phyloP scores from a whole-genome alignment of 2,888 invertebrate species.

The Ochropacha duplaris region DNA sequence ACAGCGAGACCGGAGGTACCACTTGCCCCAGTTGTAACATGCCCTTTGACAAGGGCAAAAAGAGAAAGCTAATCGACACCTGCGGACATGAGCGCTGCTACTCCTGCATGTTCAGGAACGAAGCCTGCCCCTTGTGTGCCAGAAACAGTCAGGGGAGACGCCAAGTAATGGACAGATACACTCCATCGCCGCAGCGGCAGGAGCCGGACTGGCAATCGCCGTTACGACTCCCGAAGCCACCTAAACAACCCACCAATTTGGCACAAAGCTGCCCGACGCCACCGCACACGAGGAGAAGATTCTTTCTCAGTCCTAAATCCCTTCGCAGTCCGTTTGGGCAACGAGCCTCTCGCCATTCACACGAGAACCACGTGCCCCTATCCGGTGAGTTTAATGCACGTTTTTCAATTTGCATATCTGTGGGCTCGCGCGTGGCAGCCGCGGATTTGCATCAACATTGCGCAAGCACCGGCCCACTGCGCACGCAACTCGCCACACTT shows the following conservation, averaged over 20 bases:
- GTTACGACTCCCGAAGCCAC: conserved; percentile 83
- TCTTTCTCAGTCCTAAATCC: conserved; percentile 92
- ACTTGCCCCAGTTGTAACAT: conserved; percentile 94
- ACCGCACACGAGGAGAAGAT: conserved; percentile 88
- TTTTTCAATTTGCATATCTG: conserved; percentile 44
- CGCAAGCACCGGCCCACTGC: conserved; percentile 39
- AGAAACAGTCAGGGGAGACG: conserved; percentile 66
- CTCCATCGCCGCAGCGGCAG: conserved; percentile 72
- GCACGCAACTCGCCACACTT: conserved; percentile 49
- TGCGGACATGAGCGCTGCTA: conserved; percentile 98
- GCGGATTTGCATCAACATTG: conserved; percentile 52
- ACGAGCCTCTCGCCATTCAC: conserved; percentile 72
- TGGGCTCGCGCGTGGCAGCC: conserved; percentile 49
- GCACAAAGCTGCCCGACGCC: conserved; percentile 92
- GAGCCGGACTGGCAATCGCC: conserved; percentile 78
- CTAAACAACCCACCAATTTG: conserved; percentile 79
- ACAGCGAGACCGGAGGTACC: conserved; percentile 87
- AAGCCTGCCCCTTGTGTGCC: conserved; percentile 93
- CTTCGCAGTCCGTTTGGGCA: conserved; percentile 89
- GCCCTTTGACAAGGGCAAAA: conserved; percentile 98
- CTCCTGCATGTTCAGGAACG: conserved; percentile 96
- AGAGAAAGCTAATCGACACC: conserved; percentile 96
- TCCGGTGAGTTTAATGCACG: conserved; percentile 83
- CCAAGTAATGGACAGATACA: conserved; percentile 74
- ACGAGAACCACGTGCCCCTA: conserved; percentile 86